Percentiles rank a stretch among this genome's conserved stretches.
Conservation (phyloP, 2,797 vertebrate genomes). For the Aeoliscus strigatus region DNA sequence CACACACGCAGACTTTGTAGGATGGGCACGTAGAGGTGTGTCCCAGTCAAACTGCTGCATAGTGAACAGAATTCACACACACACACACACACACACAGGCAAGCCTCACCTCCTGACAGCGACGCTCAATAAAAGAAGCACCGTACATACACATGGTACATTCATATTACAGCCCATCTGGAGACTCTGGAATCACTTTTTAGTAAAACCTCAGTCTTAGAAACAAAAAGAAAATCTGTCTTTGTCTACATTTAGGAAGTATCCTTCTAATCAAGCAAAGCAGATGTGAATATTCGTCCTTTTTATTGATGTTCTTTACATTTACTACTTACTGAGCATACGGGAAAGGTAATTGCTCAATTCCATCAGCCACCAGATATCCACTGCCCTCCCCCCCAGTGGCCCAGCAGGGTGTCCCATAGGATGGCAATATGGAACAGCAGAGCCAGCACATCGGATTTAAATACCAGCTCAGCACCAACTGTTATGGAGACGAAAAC, state of each 20-base stretch:
- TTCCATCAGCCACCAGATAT: slow-evolving; percentile 20
- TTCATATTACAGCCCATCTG: no score
- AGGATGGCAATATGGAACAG: slow-evolving; percentile 26
- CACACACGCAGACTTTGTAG: slow-evolving; percentile 11
- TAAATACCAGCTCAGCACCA: slow-evolving; percentile 27
- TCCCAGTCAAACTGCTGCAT: slow-evolving; percentile 53
- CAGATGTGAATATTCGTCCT: neutral
- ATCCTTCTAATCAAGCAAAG: slow-evolving; percentile 2
- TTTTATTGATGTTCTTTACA: slow-evolving; percentile 3
- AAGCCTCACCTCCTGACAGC: no score
- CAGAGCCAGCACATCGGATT: slow-evolving; percentile 20
- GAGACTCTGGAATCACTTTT: no score
- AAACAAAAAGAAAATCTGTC: neutral
- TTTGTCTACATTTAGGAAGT: no score
- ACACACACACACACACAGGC: slow-evolving; percentile 6
- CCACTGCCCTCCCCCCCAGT: slow-evolving; percentile 2
- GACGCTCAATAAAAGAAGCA: no score
- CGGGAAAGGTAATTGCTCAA: slow-evolving; percentile 25
- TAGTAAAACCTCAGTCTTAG: neutral
- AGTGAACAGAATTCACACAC: slow-evolving; percentile 15
- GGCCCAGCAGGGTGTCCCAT: slow-evolving; percentile 22
- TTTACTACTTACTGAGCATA: slow-evolving; percentile 15
- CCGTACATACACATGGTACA: no score
- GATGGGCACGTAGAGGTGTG: slow-evolving; percentile 40
- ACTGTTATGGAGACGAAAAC: slow-evolving; percentile 48